Evolutionary conservation across 2,888 invertebrate species (phyloP), one percentile per base, ranked within the genome.

Genomic region (Dyspetes luteomarginatus): DNA sequence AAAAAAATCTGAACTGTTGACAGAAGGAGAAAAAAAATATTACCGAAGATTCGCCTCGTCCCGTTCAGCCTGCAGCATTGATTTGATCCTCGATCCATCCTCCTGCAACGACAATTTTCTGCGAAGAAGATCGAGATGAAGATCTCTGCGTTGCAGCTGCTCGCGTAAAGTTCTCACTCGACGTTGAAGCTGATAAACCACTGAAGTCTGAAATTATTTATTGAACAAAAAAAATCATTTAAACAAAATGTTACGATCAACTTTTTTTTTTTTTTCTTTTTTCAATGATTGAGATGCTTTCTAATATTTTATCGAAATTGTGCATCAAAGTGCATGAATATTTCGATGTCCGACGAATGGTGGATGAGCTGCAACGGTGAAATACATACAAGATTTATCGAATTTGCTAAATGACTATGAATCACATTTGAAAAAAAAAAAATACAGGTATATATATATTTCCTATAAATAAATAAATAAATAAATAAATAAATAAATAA

Each of bases 161-260:
- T 98, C 98, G 64, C 98, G 94, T 12, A 98, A 93, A 4, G 96
- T 96, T 84, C 97, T 95, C 43, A 97, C 95, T 82, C 98, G 94
- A 79, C 98, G 94, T 92, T 98, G 98, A 45, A 98, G 94, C 89
- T 97, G 97, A 92, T 98, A 98, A 65, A 97, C 96, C n/a, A 96
- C 95, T 4, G 96, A 96, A 24, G 96, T 97, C 96, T 97, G 92
- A 50, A 92, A 91, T 74, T 71, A 71, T 58, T 65, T 17, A 17
- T 12, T 5, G 3, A 56, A 17, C 28, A 19, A 58, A 30, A 52
- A 48, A 4, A 5, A 7, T 17, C 2, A 15, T 48, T 12, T 36
- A 2, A 36, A 12, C 0, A 36, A 7, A 36, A 36, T 12, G 7
- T 36, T 36, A 9, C 36, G 36, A 36, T 36, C 12, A 4, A 7